These are phyloP conservation scores for Agrotis ipsilon DNA, from an alignment of 2,888 invertebrate species.

Conservation along the genomic window DNA sequence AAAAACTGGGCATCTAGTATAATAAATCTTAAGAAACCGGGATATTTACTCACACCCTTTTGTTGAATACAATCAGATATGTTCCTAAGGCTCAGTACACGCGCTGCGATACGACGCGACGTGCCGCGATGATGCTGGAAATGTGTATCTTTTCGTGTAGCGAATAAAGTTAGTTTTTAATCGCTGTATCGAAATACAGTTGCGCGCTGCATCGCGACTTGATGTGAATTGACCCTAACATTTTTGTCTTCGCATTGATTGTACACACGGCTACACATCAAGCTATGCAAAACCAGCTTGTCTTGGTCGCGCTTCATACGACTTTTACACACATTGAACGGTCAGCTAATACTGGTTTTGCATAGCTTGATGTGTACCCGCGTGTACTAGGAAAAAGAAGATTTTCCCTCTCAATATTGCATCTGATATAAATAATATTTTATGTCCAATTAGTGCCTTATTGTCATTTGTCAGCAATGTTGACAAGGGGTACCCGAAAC, in stretches of 20 bases:
- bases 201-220: no score
- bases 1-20: background rate
- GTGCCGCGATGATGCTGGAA: no score
- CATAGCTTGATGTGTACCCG: no score
- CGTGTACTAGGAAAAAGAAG: background rate
- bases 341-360: no score
- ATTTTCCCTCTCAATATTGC: background rate
- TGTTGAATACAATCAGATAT: background rate
- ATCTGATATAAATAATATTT: conserved; percentile 26
- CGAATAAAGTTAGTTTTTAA: no score
- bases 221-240: background rate
- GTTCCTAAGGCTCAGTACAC: background rate
- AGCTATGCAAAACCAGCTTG: no score
- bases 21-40: background rate
- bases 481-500: conserved; percentile 28
- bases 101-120: no score
- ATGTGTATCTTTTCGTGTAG: no score
- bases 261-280: no score
- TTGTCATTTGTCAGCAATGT: conserved; percentile 48
- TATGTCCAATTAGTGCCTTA: conserved; percentile 51
- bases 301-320: no score
- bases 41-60: background rate
- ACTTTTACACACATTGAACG: no score
- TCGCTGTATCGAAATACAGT: no score
- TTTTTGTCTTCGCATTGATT: background rate